phyloP scores from a whole-genome alignment of 2,113 vertebrate genomes.

The Garra rufa region DNA sequence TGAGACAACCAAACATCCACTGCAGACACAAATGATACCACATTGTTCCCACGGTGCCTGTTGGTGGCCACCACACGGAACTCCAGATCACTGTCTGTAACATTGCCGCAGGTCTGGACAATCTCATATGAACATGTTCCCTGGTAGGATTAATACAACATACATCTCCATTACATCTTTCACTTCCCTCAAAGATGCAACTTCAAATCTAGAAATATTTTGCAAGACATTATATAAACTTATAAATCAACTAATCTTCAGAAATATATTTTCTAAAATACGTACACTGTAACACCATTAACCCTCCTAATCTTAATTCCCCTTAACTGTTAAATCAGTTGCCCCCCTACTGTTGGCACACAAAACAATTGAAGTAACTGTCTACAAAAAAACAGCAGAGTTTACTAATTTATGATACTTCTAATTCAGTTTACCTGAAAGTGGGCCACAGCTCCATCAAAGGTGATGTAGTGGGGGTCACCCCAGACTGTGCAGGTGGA shows the following conservation, averaged over 20 bases:
- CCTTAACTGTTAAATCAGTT: background rate
- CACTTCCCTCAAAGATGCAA: background rate
- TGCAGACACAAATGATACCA: conserved; percentile 69
- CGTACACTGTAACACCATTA: background rate
- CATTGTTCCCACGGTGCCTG: conserved; percentile 64
- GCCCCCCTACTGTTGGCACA: background rate
- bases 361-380: too few relatives aligned
- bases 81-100: conserved; percentile 26
- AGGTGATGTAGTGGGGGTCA: conserved; percentile 79
- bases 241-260: background rate
- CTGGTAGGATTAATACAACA: conserved; percentile 43
- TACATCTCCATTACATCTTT: background rate
- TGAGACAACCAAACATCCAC: conserved; percentile 69
- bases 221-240: background rate
- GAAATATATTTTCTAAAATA: background rate
- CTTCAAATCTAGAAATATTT: background rate
- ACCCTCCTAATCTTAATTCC: background rate
- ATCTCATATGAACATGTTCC: conserved; percentile 80
- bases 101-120: conserved; percentile 57
- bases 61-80: conserved; percentile 70
- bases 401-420: too few relatives aligned
- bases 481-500: conserved; percentile 63
- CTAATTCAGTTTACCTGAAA: conserved; percentile 36
- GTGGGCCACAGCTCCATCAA: conserved; percentile 76
- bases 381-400: too few relatives aligned